Evolutionary conservation across 2,888 invertebrate genomes (phyloP), one percentile per base, ranked within the genome.

Genomic region (Acholoe squamosa): DNA sequence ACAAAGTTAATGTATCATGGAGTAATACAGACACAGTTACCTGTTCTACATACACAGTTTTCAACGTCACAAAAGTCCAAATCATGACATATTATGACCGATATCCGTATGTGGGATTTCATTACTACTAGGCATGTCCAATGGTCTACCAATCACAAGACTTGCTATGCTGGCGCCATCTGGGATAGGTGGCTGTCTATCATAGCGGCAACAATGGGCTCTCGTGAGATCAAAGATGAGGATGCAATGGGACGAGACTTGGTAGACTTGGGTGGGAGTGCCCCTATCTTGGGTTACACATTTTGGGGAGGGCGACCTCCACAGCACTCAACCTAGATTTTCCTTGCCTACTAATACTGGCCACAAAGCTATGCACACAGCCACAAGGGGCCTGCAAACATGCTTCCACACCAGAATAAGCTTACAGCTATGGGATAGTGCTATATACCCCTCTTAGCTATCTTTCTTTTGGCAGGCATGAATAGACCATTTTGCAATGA

Each of bases 161-260:
- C 71, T 25, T 71, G 28, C 71, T 71, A 25, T 25, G 25, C 12
- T 71, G 71, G 71, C 71, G 71, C 71, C 71, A 71, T 71, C 71
- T 71, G 71, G 71, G 12, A 25, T 3, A 28, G 71, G 28, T 28
- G 14, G 71, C 25, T 71, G 71, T 71, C 25, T 71, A 25, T 71
- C 71, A 71, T 71, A 16, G 25, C 71, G 71, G 31, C 71, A 71
- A 71, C 71, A 71, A 71, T 71, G 71, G 71, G 71, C n/a, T 71
- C 71, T 71, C 12, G 71, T 28, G 71, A 71, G 71, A 71, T 71
- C 71, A 71, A 71, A 71, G 71, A 71, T 71, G 25, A 71, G 3
- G 3, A 28, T 28, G 28, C 71, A 28, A 71, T 71, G 71, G 71
- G 25, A 28, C 25, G 71, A 71, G 71, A 71, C 71, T 25, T 28